These are phyloP conservation scores for Bucorvus abyssinicus DNA, from an alignment of 2,797 vertebrate species.

Conservation along the genomic window DNA sequence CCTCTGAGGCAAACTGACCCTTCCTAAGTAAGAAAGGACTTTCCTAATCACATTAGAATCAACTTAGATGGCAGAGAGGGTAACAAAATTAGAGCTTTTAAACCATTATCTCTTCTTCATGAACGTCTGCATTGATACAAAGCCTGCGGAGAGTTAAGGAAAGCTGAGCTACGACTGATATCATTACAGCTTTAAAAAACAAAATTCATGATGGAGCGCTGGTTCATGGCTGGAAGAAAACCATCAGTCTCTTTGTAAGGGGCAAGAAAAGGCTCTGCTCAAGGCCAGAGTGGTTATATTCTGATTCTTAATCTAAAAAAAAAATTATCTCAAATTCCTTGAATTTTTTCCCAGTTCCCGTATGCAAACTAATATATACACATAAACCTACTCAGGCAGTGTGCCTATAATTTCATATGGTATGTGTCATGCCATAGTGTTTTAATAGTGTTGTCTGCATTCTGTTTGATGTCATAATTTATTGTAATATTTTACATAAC, in stretches of 20 bases:
- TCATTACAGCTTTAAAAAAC: slow-evolving; percentile 44
- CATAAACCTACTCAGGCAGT: neutral
- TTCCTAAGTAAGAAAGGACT: slow-evolving; percentile 66
- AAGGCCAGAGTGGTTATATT: neutral
- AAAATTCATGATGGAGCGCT: neutral
- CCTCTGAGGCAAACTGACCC: slow-evolving; percentile 69
- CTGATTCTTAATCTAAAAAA: neutral
- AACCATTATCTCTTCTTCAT: slow-evolving; percentile 70
- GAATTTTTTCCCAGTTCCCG: neutral
- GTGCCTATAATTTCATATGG: neutral
- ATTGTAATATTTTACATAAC: slow-evolving; percentile 17
- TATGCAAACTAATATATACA: neutral
- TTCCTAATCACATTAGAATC: slow-evolving; percentile 75
- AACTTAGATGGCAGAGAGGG: slow-evolving; percentile 65
- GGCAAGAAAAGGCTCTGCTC: neutral
- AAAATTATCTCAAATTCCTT: neutral
- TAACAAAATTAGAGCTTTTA: slow-evolving; percentile 78
- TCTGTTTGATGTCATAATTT: neutral
- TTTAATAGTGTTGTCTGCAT: slow-evolving; percentile 9
- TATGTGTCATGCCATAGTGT: neutral
- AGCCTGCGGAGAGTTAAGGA: neutral
- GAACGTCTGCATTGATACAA: slow-evolving; percentile 56
- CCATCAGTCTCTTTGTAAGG: neutral
- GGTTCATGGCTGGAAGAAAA: neutral
- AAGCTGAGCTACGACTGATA: slow-evolving; percentile 47